Evolutionary conservation across 2,888 invertebrate species (phyloP).

Genomic region (Iphiclides podalirius): DNA sequence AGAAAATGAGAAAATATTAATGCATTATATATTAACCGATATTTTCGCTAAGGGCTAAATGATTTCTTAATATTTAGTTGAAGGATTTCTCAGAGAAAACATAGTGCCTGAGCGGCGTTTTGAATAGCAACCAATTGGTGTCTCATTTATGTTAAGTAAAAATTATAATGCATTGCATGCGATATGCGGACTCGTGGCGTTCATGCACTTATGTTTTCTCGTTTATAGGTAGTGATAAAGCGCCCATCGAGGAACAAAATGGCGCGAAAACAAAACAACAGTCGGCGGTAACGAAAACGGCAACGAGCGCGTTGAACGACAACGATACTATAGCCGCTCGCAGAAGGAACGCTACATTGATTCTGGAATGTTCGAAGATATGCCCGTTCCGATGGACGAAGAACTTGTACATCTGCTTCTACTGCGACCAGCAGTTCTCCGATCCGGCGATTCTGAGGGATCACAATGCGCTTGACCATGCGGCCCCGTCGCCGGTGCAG

Average conservation of each 20-base stretch:
- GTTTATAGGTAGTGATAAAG: constrained; percentile 63
- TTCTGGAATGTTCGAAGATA: constrained; percentile 57
- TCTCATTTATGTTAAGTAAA: not conserved
- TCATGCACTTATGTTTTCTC: constrained; percentile 53
- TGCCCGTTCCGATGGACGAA: constrained; percentile 68
- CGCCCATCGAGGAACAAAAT: constrained; percentile 28
- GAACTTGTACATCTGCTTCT: constrained; percentile 61
- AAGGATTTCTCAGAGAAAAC: constrained; percentile 28
- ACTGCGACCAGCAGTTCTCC: constrained; percentile 54
- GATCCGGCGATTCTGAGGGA: constrained; percentile 50
- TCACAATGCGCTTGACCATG: constrained; percentile 45
- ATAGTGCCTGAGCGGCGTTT: constrained; percentile 8
- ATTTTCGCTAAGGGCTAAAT: no score
- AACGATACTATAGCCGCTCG: constrained; percentile 46
- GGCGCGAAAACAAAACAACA: constrained; percentile 25
- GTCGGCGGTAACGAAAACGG: constrained; percentile 29
- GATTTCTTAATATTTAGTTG: no score
- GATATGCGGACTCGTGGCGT: constrained; percentile 30
- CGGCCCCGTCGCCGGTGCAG: constrained; percentile 32
- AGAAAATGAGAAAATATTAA: no score
- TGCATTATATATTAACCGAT: no score
- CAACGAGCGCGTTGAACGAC: constrained; percentile 34
- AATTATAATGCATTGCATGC: constrained; percentile 27
- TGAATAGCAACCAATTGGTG: not conserved
- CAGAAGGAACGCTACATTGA: constrained; percentile 46